Conservation (phyloP, 2,113 vertebrate genomes). For the Marcusenius ussheri region DNA sequence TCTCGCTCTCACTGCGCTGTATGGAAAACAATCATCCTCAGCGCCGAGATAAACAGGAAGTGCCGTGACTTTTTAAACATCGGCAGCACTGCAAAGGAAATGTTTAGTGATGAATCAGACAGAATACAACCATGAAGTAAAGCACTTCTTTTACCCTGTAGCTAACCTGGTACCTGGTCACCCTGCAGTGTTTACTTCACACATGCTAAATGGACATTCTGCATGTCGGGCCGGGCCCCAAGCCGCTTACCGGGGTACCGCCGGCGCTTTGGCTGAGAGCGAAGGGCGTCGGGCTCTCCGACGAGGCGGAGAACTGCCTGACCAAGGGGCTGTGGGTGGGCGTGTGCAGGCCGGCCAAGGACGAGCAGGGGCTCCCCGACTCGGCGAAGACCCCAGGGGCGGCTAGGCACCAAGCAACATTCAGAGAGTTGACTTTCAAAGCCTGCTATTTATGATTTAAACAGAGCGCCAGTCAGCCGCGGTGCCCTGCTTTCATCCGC, state of each 20-base stretch:
- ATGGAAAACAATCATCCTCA: background rate
- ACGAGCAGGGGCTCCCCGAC: slow-evolving; percentile 54
- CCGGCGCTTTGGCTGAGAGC: slow-evolving; percentile 53
- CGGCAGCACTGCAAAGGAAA: background rate
- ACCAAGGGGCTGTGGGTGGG: slow-evolving; percentile 63
- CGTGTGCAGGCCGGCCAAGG: slow-evolving; percentile 49
- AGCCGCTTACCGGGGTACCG: slow-evolving; percentile 55
- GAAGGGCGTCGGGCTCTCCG: slow-evolving; percentile 58
- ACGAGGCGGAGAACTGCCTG: slow-evolving; percentile 67
- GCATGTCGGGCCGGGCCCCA: background rate
- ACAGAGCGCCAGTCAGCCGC: background rate
- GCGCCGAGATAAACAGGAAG: background rate
- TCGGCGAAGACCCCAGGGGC: slow-evolving; percentile 68
- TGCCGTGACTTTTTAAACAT: background rate
- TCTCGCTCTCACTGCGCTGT: background rate
- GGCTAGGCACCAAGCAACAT: slow-evolving; percentile 28
- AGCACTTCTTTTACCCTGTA: background rate
- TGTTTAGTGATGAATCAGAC: background rate
- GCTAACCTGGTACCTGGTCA: background rate
- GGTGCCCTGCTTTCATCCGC: background rate
- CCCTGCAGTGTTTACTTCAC: background rate
- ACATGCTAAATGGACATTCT: background rate
- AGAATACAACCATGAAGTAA: background rate
- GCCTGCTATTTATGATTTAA: background rate
- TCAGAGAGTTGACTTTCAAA: background rate